These are phyloP conservation scores for Mesodorylaimus sp. DNA, from an alignment of 2,888 invertebrate genomes.

Conservation along the genomic window DNA sequence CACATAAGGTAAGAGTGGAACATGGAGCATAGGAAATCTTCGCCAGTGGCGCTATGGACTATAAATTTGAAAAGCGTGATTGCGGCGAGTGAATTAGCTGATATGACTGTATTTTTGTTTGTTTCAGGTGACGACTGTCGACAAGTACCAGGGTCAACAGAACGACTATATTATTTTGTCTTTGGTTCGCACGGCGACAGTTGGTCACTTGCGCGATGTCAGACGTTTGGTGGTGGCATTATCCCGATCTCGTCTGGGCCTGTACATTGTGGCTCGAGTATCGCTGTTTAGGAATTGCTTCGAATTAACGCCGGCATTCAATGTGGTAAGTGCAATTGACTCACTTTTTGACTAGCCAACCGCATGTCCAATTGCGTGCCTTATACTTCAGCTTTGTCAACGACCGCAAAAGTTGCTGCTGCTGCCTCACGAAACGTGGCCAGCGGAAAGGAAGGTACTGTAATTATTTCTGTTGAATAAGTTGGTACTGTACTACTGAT, in stretches of 20 bases:
- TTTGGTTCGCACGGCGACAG: slow-evolving; percentile 78
- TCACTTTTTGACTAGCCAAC: too few species aligned
- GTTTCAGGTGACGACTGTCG: slow-evolving; percentile 54
- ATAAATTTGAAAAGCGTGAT: background rate
- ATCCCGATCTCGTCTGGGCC: slow-evolving; percentile 83
- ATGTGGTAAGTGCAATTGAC: slow-evolving; percentile 49
- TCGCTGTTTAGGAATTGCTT: slow-evolving; percentile 85
- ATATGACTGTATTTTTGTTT: background rate
- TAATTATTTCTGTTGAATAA: slow-evolving; percentile 1
- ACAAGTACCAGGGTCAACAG: slow-evolving; percentile 98
- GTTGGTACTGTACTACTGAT: too few species aligned
- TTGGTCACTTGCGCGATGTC: slow-evolving; percentile 87
- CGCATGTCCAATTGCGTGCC: slow-evolving; percentile 1
- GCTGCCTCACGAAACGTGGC: slow-evolving; percentile 58
- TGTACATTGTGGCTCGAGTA: slow-evolving; percentile 84
- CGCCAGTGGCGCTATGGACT: background rate
- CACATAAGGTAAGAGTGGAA: slow-evolving; percentile 49
- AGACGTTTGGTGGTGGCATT: slow-evolving; percentile 90
- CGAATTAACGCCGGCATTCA: slow-evolving; percentile 84
- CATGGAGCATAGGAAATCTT: background rate
- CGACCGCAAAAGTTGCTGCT: slow-evolving; percentile 61
- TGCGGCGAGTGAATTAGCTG: background rate
- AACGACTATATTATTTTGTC: slow-evolving; percentile 94
- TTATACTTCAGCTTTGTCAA: slow-evolving; percentile 47
- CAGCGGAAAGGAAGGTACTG: slow-evolving; percentile 40